Conservation (phyloP, 2,888 invertebrate genomes). For the Venustoraphidia nigricollis region DNA sequence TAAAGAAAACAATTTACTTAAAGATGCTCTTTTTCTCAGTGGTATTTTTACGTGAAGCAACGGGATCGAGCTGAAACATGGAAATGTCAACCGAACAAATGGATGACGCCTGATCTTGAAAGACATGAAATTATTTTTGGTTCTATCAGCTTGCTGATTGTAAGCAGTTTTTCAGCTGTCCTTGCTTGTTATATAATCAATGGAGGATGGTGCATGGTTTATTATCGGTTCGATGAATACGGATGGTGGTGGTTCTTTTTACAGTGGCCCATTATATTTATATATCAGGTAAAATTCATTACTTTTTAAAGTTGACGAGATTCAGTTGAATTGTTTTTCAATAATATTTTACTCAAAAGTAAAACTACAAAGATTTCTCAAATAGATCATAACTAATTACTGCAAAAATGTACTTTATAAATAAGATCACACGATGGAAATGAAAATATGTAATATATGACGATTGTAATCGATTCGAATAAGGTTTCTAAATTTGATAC, state of each 20-base stretch:
- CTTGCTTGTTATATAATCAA: conserved; percentile 51
- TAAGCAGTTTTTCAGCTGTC: conserved; percentile 38
- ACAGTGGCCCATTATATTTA: conserved; percentile 46
- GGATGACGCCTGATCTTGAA: conserved; percentile 48
- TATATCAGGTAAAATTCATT: conserved; percentile 36
- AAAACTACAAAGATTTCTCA: too few relatives aligned
- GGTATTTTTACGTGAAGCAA: conserved; percentile 52
- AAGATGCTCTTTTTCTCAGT: conserved; percentile 27
- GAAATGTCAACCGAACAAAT: conserved; percentile 59
- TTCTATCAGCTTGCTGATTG: conserved; percentile 36
- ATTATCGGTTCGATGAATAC: conserved; percentile 44
- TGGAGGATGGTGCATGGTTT: conserved; percentile 47
- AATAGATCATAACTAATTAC: too few relatives aligned
- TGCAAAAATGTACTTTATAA: too few relatives aligned
- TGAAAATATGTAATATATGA: too few relatives aligned
- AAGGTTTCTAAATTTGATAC: too few relatives aligned
- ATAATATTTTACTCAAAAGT: too few relatives aligned
- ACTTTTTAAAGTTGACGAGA: too few relatives aligned
- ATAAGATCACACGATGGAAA: too few relatives aligned
- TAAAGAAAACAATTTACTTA: background rate
- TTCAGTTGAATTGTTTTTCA: too few relatives aligned
- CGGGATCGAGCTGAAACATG: conserved; percentile 45
- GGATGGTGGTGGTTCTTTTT: conserved; percentile 49
- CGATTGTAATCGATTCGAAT: too few relatives aligned
- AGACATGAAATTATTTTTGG: conserved; percentile 52